These are phyloP conservation scores for Popillia japonica DNA, from an alignment of 1,140 invertebrate species.

Conservation along the genomic window DNA sequence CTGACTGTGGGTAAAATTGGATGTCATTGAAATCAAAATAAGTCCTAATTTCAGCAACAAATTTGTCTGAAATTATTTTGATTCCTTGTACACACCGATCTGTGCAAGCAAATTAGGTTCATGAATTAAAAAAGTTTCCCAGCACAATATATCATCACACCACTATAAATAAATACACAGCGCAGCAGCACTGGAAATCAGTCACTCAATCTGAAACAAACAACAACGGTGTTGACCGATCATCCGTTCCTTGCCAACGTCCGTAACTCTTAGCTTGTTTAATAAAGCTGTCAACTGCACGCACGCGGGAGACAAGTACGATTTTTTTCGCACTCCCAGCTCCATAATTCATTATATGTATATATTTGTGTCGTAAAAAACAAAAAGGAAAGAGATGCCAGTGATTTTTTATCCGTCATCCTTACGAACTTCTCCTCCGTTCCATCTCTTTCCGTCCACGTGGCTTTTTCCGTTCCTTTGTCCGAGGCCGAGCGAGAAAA, in stretches of 20 bases:
- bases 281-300: conserved; percentile 10
- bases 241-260: neutral
- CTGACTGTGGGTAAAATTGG: too few relatives aligned
- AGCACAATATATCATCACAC: too few relatives aligned
- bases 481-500: conserved; percentile 15
- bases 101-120: too few relatives aligned
- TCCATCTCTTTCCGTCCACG: conserved; percentile 8
- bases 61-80: too few relatives aligned
- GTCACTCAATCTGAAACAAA: conserved; percentile 10
- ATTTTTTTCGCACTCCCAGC: conserved; percentile 18
- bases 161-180: neutral
- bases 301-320: neutral
- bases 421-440: conserved; percentile 2
- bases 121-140: too few relatives aligned
- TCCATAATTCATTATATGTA: conserved; percentile 22
- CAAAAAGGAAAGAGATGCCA: neutral
- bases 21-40: too few relatives aligned
- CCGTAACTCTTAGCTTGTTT: conserved; percentile 6
- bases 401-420: conserved; percentile 8
- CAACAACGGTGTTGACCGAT: neutral
- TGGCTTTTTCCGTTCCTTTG: conserved; percentile 14
- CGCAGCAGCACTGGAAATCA: neutral
- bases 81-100: too few relatives aligned
- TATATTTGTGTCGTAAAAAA: conserved; percentile 22
- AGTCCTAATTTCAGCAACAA: too few relatives aligned